These are phyloP conservation scores for Liposcelis brunnea DNA, from an alignment of 2,888 invertebrate genomes.

Conservation along the genomic window DNA sequence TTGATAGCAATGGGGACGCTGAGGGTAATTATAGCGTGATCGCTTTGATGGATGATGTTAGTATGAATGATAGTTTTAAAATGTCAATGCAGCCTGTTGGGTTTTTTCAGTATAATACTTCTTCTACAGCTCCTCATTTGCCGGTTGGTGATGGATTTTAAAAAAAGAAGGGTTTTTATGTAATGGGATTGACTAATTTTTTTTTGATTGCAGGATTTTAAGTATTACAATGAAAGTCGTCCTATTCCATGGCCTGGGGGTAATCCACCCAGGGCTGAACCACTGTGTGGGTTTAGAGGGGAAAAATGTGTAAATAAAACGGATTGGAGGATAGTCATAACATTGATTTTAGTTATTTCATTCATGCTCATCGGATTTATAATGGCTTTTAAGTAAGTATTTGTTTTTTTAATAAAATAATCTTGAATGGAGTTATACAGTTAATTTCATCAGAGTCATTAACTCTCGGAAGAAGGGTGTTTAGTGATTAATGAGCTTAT, in stretches of 20 bases:
- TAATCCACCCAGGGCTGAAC: conserved; percentile 55
- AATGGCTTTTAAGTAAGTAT: conserved; percentile 45
- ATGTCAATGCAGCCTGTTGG: conserved; percentile 65
- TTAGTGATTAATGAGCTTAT: too few species aligned
- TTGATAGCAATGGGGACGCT: conserved; percentile 76
- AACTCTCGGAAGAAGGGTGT: too few species aligned
- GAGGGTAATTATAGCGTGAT: conserved; percentile 84
- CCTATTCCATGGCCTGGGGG: conserved; percentile 65
- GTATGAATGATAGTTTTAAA: conserved; percentile 33
- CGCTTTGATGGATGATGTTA: conserved; percentile 46
- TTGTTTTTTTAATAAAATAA: too few species aligned
- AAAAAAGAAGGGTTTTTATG: too few species aligned
- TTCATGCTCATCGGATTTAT: conserved; percentile 47
- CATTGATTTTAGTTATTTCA: conserved; percentile 39
- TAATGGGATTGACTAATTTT: too few species aligned
- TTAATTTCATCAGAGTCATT: conserved; percentile 10
- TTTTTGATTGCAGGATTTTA: conserved; percentile 32
- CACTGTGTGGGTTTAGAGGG: conserved; percentile 66
- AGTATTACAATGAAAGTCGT: conserved; percentile 42
- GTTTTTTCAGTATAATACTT: conserved; percentile 45
- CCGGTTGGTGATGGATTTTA: conserved; percentile 45
- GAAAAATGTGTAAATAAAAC: conserved; percentile 51
- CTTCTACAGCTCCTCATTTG: conserved; percentile 29
- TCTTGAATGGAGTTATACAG: conserved; percentile 1
- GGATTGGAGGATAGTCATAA: conserved; percentile 46